Base-by-base conservation (phyloP, 2,888 invertebrate species). In the Yponomeuta cagnagella region DNA sequence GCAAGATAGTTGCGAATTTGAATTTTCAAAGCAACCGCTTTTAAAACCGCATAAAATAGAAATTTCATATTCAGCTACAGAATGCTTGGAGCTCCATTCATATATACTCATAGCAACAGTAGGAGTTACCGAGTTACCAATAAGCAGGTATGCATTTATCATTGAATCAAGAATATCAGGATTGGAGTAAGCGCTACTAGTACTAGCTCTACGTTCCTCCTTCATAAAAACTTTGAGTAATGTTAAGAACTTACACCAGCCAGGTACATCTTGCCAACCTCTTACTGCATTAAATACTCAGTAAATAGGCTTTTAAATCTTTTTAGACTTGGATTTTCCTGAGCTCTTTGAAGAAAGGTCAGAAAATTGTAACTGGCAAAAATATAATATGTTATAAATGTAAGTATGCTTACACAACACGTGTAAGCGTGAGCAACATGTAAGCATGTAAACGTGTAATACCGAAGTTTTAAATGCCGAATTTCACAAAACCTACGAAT, bases 11-110 rank as follows among this genome's bases (percentile, higher is more conserved):
- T 79, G 77, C 77, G 76, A 79, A 77, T 73, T 73, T 52, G 74
- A 74, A 74, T 77, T 73, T 76, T 80, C 79, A 79, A 81, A 80
- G 79, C 75, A 73, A 77, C 78, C 77, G 76, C 77, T 74, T 77
- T 75, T 76, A 78, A 75, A 80, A 78, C 78, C 77, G 77, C 77
- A 80, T 79, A 79, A 82, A 80, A 78, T 78, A 78, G 78, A 79
- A 81, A 81, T 81, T 82, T 80, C 77, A 77, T 79, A 80, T 79
- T 77, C 79, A 77, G 77, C 78, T 76, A 73, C 77, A 75, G 76
- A 81, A 79, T 77, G 76, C 75, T 79, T 76, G 76, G 77, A 76
- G 77, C 77, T 77, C 76, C 74, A 74, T 75, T 69, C 69, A 69
- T 68, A 70, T 73, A 43, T 43, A 43, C 43, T 8, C 43, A 43